phyloP scores from a whole-genome alignment of 2,797 vertebrate species.

The Buceros bicornis region DNA sequence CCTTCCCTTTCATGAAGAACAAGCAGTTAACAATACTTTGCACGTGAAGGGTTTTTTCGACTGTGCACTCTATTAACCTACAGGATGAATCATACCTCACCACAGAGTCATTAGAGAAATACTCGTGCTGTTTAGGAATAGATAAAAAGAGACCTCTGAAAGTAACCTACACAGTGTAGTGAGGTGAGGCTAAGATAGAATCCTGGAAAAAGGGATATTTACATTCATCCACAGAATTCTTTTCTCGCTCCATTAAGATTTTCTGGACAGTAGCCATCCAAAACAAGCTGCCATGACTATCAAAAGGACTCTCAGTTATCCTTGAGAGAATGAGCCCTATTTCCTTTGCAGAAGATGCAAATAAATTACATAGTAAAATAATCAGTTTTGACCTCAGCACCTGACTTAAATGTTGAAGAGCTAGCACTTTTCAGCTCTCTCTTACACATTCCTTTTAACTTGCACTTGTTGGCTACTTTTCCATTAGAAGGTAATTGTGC shows the following conservation, averaged over 20 bases:
- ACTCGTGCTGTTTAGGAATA: neutral
- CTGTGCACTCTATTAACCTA: neutral
- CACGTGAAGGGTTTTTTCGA: neutral
- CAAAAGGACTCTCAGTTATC: neutral
- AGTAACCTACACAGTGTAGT: neutral
- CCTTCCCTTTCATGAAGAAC: neutral
- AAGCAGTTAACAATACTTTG: conserved; percentile 11
- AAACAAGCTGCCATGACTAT: neutral
- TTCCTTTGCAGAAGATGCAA: neutral
- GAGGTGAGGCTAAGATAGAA: neutral
- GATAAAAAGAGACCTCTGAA: conserved; percentile 1
- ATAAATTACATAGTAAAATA: neutral
- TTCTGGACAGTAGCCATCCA: neutral
- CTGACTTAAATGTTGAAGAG: neutral
- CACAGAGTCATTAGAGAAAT: neutral
- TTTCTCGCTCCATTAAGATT: neutral
- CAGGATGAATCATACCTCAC: conserved; percentile 5
- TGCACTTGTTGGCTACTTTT: neutral
- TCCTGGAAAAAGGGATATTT: neutral
- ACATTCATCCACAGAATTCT: neutral
- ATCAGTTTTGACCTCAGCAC: neutral
- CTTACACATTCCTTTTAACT: neutral
- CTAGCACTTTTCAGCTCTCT: neutral
- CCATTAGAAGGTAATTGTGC: neutral
- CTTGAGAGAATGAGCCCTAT: neutral